Percentiles rank a stretch among this genome's conserved stretches.
Evolutionary conservation across 2,113 vertebrate genomes (phyloP).

Genomic region (Amblyornis subalaris): DNA sequence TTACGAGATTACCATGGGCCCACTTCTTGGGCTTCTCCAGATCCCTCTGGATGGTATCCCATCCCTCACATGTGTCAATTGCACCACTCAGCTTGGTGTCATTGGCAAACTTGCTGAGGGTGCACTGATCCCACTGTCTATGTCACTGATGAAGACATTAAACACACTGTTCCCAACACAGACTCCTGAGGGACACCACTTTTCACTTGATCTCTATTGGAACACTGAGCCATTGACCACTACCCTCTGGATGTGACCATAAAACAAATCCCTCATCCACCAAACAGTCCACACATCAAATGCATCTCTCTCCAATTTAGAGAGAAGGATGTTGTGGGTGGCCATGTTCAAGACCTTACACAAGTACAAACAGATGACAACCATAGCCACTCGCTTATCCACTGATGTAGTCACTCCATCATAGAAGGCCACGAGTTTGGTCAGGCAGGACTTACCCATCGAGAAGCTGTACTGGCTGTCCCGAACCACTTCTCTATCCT

Average conservation of each 20-base stretch:
- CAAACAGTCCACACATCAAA: not conserved
- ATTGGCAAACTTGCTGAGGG: not conserved
- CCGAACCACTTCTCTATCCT: not conserved
- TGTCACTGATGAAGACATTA: not conserved
- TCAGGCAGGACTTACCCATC: not conserved
- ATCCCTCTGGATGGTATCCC: not conserved
- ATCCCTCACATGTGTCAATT: not conserved
- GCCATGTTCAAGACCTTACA: not conserved
- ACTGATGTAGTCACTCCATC: not conserved
- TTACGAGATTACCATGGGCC: not conserved
- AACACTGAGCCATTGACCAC: not conserved
- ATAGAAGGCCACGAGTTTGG: not conserved
- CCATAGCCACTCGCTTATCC: not conserved
- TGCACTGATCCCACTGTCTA: not conserved
- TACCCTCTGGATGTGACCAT: not conserved
- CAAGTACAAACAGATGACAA: not conserved
- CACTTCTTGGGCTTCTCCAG: not conserved
- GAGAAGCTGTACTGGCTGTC: not conserved
- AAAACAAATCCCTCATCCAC: not conserved
- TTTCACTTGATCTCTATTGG: not conserved
- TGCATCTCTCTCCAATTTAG: not conserved
- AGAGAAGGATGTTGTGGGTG: not conserved
- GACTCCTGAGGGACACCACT: not conserved
- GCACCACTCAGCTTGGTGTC: not conserved
- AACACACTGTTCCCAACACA: not conserved